A percentile compares a stretch with the other conserved stretches of the same genome.
phyloP scores from a whole-genome alignment of 2,797 vertebrate species.

The Pangasius larnaudii region DNA sequence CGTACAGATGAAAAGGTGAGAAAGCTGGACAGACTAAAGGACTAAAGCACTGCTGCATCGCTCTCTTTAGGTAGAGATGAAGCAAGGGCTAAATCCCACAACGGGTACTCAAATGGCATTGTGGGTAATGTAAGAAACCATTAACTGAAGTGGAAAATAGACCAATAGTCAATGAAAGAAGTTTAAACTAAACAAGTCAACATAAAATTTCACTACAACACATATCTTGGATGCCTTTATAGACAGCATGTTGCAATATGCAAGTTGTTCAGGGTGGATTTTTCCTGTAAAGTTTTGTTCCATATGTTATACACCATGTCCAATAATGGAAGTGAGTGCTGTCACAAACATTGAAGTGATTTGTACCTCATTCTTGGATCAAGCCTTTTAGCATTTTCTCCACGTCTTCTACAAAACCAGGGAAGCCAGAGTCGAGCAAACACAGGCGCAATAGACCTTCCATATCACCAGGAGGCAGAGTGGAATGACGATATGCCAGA shows the following conservation, averaged over 20 bases:
- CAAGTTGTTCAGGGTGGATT: background rate
- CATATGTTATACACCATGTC: background rate
- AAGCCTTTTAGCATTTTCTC: conserved; percentile 84
- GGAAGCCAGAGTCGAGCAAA: conserved; percentile 87
- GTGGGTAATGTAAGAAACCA: background rate
- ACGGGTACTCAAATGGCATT: background rate
- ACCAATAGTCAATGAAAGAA: background rate
- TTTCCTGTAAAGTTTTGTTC: background rate
- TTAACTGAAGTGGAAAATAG: background rate
- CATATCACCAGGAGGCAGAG: conserved; percentile 71
- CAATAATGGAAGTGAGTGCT: background rate
- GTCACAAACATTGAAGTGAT: background rate
- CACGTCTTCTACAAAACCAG: conserved; percentile 86
- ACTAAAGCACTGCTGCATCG: background rate
- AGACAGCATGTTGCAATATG: background rate
- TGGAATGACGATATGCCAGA: conserved; percentile 56
- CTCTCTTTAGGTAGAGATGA: background rate
- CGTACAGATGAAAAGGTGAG: background rate
- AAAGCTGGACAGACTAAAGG: background rate
- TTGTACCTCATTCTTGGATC: conserved; percentile 70
- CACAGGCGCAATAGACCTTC: conserved; percentile 83
- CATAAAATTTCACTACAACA: background rate
- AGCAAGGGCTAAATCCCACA: background rate
- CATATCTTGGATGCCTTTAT: background rate
- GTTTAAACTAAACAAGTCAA: background rate